These are phyloP conservation scores for Orchesella cincta DNA, from an alignment of 1,140 invertebrate species.

Conservation along the genomic window DNA sequence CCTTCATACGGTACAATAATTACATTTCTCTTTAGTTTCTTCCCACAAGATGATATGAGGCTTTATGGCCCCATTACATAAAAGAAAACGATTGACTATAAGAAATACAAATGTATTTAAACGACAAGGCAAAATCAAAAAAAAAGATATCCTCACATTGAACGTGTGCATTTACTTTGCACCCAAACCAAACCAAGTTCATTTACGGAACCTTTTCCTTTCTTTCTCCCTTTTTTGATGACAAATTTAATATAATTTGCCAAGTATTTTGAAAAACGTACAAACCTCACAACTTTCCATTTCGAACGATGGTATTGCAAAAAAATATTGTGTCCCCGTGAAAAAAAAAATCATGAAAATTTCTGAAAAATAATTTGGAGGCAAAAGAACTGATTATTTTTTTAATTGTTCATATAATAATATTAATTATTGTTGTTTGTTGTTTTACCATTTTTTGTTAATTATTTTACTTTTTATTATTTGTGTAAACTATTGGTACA, in stretches of 20 bases:
- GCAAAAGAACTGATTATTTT: slow-evolving; percentile 7
- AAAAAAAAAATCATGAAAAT: too few species aligned
- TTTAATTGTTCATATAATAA: not conserved
- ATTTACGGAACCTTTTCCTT: not conserved
- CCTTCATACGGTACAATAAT: not conserved
- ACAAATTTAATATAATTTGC: not conserved
- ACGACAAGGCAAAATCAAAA: not conserved
- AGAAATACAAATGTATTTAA: not conserved
- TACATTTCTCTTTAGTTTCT: not conserved
- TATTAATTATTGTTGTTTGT: not conserved
- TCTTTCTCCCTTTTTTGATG: not conserved
- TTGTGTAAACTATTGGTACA: too few species aligned
- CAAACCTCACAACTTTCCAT: too few species aligned
- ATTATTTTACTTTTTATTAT: not conserved
- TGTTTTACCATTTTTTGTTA: slow-evolving; percentile 20
- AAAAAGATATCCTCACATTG: not conserved
- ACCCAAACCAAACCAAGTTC: too few species aligned
- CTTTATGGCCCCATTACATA: too few species aligned
- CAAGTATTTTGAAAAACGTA: too few species aligned
- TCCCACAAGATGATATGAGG: too few species aligned
- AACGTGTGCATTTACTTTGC: not conserved
- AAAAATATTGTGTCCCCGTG: too few species aligned
- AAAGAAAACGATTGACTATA: not conserved
- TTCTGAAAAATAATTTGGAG: too few species aligned
- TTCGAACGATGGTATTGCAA: too few species aligned